Conservation (phyloP, 2,797 vertebrate genomes). For the Gobionotothen gibberifrons region DNA sequence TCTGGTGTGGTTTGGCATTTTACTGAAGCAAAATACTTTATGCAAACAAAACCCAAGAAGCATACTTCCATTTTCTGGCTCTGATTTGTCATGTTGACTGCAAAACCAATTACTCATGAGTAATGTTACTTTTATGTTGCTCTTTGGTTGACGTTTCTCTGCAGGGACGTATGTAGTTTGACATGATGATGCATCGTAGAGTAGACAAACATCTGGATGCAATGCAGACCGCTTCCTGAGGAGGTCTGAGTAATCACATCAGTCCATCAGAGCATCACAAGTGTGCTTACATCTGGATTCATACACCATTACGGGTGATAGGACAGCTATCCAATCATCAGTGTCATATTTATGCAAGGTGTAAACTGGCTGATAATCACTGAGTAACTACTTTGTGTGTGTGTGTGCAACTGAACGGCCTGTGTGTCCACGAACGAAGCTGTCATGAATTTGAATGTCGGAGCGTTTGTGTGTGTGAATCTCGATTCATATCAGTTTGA, state of each 20-base stretch:
- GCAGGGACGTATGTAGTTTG: conserved; percentile 1
- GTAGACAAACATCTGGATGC: conserved; percentile 34
- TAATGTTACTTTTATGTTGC: neutral
- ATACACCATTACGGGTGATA: conserved; percentile 46
- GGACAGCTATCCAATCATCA: conserved; percentile 39
- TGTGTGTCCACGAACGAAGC: conserved; percentile 45
- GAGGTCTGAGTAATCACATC: conserved; percentile 10
- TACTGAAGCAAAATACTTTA: neutral
- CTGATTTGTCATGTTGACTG: neutral
- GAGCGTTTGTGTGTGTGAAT: conserved; percentile 55
- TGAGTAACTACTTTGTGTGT: conserved; percentile 28
- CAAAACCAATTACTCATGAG: neutral
- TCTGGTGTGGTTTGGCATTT: neutral
- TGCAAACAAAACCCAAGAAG: neutral
- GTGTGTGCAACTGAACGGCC: conserved; percentile 6
- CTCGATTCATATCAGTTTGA: conserved; percentile 75
- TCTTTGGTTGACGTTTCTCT: neutral
- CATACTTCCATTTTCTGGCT: neutral
- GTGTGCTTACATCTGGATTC: conserved; percentile 57
- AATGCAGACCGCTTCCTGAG: conserved; percentile 9
- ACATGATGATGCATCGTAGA: conserved; percentile 8
- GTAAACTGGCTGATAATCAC: conserved; percentile 67
- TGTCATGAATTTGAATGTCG: conserved; percentile 53
- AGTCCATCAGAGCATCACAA: conserved; percentile 3
- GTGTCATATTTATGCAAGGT: conserved; percentile 39